These are phyloP conservation scores for Notothenia coriiceps DNA, from an alignment of 2,113 vertebrate species.

Conservation along the genomic window DNA sequence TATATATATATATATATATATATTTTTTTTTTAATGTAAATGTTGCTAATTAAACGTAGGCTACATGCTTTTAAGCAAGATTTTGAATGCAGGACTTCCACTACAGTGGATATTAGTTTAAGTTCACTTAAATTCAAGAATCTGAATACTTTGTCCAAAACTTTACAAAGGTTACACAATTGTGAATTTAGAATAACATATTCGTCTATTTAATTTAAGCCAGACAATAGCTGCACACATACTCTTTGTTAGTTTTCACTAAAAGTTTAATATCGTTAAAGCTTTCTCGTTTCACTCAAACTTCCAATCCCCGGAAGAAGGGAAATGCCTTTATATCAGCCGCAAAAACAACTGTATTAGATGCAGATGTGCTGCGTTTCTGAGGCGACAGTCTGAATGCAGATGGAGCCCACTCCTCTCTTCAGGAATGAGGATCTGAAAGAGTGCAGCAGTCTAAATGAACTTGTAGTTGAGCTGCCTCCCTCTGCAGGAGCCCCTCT, in stretches of 20 bases:
- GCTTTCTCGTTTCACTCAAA: neutral
- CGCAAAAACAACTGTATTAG: slow-evolving; percentile 44
- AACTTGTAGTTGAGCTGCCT: slow-evolving; percentile 4
- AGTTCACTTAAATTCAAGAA: no score
- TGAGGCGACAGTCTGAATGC: slow-evolving; percentile 29
- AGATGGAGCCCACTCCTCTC: slow-evolving; percentile 12
- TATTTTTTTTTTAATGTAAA: no score
- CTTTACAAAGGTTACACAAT: no score
- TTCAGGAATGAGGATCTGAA: slow-evolving; percentile 28
- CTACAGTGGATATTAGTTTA: no score
- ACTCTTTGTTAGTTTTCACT: no score
- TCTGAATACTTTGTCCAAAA: no score
- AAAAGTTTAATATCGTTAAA: neutral
- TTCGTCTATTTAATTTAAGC: neutral
- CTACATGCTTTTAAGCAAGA: no score
- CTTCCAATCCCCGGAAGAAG: neutral
- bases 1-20: no score
- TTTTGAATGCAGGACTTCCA: no score
- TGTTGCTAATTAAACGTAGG: no score
- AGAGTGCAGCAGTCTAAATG: neutral
- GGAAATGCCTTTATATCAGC: slow-evolving; percentile 44
- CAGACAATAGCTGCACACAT: no score
- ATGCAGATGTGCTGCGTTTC: slow-evolving; percentile 65
- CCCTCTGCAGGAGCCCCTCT: slow-evolving; percentile 16
- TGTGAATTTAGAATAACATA: neutral